These are phyloP conservation scores for Drosophila flavopinicola DNA, from an alignment of 2,888 invertebrate genomes.

Conservation along the genomic window DNA sequence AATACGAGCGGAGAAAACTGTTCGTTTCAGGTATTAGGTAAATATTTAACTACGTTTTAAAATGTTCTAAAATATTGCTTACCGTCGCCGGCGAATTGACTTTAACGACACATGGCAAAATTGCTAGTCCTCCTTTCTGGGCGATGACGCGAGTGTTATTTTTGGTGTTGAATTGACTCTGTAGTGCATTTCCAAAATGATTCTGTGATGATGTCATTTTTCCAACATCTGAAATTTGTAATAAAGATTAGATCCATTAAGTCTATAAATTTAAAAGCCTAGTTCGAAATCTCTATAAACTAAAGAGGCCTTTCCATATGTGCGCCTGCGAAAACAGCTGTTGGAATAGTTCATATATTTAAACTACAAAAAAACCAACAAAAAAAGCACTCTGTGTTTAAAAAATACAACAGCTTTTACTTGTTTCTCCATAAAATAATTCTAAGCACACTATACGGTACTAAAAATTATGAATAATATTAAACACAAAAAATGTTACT, in stretches of 20 bases:
- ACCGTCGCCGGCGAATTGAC: conserved; percentile 84
- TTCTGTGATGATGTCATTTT: conserved; percentile 83
- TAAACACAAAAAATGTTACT: background rate
- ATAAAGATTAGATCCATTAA: background rate
- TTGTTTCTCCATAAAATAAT: no score
- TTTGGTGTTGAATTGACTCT: conserved; percentile 83
- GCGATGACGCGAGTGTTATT: conserved; percentile 84
- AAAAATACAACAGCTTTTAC: no score
- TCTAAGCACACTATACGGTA: no score
- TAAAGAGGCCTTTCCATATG: no score
- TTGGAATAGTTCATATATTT: no score
- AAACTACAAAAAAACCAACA: no score
- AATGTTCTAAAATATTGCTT: conserved; percentile 64
- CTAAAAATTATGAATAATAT: background rate
- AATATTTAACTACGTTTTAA: no score
- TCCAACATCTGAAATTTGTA: conserved; percentile 77
- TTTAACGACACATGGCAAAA: conserved; percentile 84
- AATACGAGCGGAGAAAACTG: background rate
- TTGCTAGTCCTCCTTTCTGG: conserved; percentile 84
- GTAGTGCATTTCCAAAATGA: conserved; percentile 79
- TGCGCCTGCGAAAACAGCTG: no score
- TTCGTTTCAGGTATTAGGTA: no score
- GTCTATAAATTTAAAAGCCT: no score
- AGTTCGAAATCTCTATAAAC: no score
- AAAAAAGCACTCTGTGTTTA: no score